Base-by-base conservation (phyloP, 2,113 vertebrate species). In the Clupea harengus region DNA sequence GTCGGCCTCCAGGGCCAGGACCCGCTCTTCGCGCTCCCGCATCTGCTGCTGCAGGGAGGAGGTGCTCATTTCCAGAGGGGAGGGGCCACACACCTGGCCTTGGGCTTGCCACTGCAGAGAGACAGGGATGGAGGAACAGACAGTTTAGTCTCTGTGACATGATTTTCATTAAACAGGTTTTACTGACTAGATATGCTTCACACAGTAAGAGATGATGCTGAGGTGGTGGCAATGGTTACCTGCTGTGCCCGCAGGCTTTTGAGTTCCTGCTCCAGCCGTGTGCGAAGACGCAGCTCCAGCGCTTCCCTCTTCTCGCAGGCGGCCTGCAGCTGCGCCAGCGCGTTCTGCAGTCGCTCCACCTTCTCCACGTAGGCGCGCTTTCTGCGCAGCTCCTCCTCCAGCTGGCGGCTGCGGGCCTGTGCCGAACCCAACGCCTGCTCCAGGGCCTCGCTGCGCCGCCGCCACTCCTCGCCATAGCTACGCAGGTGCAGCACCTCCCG, bases 331-430 rank as follows among this genome's bases (percentile, higher is more conserved):
- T 99, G 98, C n/a, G 93, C 96, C 50, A 99, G 94, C 0, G 98
- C 95, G 64, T 97, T 96, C 93, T 99, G 98, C 89, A 99, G 94
- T 87, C 96, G 86, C 91, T 99, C 97, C 86, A 99, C 98, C 90
- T 99, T 99, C 92, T 98, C 97, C 86, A 99, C 97, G 0, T 99
- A 99, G 0, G 98, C 98, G 57, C 96, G 92, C 87, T 99, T 99
- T 92, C 96, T 96, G 45, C 95, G 93, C 81, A 99, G 95, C 89
- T 99, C 98, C 0, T 98, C 97, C 88, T 99, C 98, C 0, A 96
- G 95, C 54, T 96, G 96, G 28, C 95, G 95, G 0, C 96, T 96
- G n/a, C 97, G 95, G 0, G 91, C 90, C 92, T 98, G 97, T 0
- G 96, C 95, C 0, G 95, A 96, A 91, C 95, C 92, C 92, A 99